phyloP scores from a whole-genome alignment of 2,888 invertebrate species.

The Lasioglossum pauxillum region DNA sequence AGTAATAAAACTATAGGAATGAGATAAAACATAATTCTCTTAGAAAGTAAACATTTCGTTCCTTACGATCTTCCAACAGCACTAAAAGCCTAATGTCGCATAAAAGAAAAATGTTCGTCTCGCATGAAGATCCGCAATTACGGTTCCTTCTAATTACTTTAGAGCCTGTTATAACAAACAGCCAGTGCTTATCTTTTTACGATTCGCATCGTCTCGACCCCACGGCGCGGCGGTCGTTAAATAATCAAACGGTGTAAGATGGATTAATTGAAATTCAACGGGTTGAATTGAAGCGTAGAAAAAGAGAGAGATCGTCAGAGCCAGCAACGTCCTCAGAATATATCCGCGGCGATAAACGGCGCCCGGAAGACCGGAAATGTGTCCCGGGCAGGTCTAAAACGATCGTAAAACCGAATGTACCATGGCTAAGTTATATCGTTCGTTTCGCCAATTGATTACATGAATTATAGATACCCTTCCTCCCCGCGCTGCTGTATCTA shows the following conservation, averaged over 20 bases:
- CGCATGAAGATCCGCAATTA: too few relatives aligned
- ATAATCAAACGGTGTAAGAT: background rate
- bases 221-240: background rate
- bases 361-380: slow-evolving; percentile 26
- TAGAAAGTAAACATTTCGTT: too few relatives aligned
- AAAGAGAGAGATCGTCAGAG: slow-evolving; percentile 2
- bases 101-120: too few relatives aligned
- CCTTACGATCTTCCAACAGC: too few relatives aligned
- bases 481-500: slow-evolving; percentile 37
- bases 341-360: slow-evolving; percentile 20
- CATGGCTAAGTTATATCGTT: slow-evolving; percentile 72
- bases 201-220: background rate
- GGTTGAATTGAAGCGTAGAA: background rate
- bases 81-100: too few relatives aligned
- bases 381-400: slow-evolving; percentile 43
- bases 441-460: slow-evolving; percentile 77
- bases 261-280: slow-evolving; percentile 15
- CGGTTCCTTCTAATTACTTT: too few relatives aligned
- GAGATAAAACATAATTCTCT: too few relatives aligned
- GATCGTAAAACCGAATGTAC: slow-evolving; percentile 72
- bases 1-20: too few relatives aligned
- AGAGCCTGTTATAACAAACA: background rate
- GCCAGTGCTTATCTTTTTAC: background rate
- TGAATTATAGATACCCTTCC: slow-evolving; percentile 76
- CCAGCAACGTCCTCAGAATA: background rate